These are phyloP conservation scores for Erythrolamprus reginae DNA, from an alignment of 2,113 vertebrate genomes.

Conservation along the genomic window DNA sequence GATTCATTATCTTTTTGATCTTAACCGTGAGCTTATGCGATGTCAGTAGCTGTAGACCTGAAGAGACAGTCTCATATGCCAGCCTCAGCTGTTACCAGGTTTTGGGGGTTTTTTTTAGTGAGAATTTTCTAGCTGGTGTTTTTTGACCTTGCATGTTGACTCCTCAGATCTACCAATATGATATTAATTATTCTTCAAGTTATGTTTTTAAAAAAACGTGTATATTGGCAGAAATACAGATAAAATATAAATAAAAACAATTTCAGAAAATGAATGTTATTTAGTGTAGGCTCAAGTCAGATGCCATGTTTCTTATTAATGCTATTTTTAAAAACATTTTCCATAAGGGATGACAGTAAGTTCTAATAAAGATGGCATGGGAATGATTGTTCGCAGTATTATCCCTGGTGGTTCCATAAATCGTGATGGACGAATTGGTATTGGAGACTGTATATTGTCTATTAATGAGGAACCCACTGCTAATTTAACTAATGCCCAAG, in stretches of 20 bases:
- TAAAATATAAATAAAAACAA: not conserved
- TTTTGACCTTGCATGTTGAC: not conserved
- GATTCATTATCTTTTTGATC: not conserved
- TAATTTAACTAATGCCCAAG: conserved; percentile 85
- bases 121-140: not conserved
- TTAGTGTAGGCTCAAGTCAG: not conserved
- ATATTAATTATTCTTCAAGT: not conserved
- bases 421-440: conserved; percentile 85
- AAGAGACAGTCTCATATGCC: not conserved
- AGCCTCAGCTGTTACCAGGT: not conserved
- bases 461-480: conserved; percentile 88
- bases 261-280: not conserved
- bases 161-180: not conserved
- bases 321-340: not conserved
- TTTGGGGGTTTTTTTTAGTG: not conserved
- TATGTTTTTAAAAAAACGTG: not conserved
- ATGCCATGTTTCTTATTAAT: not conserved
- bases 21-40: not conserved
- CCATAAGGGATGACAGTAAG: conserved; percentile 91
- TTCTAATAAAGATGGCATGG: conserved; percentile 85
- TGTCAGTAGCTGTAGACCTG: not conserved
- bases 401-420: conserved; percentile 93
- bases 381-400: conserved; percentile 91
- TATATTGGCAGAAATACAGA: not conserved
- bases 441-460: conserved; percentile 89